phyloP scores from a whole-genome alignment of 2,113 vertebrate species.

The Cinclus cinclus region DNA sequence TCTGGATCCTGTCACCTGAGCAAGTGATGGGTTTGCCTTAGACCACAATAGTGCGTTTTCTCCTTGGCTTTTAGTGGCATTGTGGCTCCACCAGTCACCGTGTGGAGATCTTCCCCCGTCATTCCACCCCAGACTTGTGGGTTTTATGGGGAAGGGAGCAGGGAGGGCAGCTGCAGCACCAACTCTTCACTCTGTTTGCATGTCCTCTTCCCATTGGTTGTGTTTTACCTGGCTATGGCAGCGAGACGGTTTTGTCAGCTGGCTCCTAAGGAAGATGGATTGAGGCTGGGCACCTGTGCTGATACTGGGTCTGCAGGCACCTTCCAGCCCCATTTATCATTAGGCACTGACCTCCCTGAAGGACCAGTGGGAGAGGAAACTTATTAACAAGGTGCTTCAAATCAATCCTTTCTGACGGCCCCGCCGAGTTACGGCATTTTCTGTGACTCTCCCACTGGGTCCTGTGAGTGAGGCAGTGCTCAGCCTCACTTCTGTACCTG shows the following conservation, averaged over 20 bases:
- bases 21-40: accelerated
- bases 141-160: not conserved
- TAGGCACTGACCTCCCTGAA: constrained; percentile 24
- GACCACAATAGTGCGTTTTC: accelerated
- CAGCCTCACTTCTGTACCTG: not conserved
- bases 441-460: not conserved
- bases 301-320: constrained; percentile 18
- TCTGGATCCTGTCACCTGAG: not conserved
- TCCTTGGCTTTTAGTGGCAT: not conserved
- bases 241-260: not conserved
- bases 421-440: not conserved
- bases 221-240: not conserved
- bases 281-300: not conserved
- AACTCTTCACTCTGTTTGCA: not conserved
- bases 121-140: accelerated
- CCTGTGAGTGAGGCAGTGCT: not conserved
- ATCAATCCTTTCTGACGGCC: constrained; percentile 2
- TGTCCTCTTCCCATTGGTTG: not conserved
- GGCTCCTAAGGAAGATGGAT: constrained; percentile 48
- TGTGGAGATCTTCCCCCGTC: not conserved
- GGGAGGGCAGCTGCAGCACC: not conserved
- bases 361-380: constrained; percentile 13
- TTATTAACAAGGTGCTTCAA: constrained; percentile 42
- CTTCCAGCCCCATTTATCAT: constrained; percentile 41
- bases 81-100: accelerated